Evolutionary conservation across 2,797 vertebrate species (phyloP), one percentile per base, ranked within the genome.

Genomic region (Tachyglossus aculeatus): DNA sequence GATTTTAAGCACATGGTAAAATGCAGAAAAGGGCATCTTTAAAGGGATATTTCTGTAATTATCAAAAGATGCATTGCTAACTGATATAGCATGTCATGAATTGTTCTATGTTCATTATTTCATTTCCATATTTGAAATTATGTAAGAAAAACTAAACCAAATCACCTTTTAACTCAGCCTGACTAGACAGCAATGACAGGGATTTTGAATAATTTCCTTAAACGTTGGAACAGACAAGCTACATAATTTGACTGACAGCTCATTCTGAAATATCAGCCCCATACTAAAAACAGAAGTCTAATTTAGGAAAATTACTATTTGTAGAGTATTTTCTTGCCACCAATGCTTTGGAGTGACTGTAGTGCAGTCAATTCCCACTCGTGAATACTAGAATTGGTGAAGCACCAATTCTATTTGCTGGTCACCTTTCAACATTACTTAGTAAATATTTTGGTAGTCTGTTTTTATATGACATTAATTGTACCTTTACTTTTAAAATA

Each of bases 401-500:
- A n/a, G n/a, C n/a, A n/a, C n/a, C n/a, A n/a, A n/a, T n/a, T n/a
- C n/a, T n/a, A n/a, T n/a, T n/a, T n/a, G n/a, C n/a, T n/a, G n/a
- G n/a, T n/a, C n/a, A n/a, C n/a, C n/a, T 45, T 21, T 65, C 7
- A 34, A 60, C 29, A 32, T 67, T 66, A 63, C 29, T 19, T 13
- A 50, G 7, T n/a, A 3, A 48, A 31, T 57, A 69, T 57, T 63
- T 47, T 57, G 71, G 77, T 60, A 7, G 41, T 24, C 41, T 29
- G 19, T 65, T 70, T 67, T n/a, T 58, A 25, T 72, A 74, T 65
- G 59, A 24, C 66, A 65, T 39, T 71, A 47, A 43, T 77, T 59
- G 72, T 55, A 64, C 43, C 18, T 31, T 71, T 13, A 38, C 25
- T 81, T 86, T 76, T 60, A 85, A 88, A 61, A n/a, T 74, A 81